Evolutionary conservation across 2,888 invertebrate genomes (phyloP), one percentile per base, ranked within the genome.

Genomic region (Chymomyza procnemis): DNA sequence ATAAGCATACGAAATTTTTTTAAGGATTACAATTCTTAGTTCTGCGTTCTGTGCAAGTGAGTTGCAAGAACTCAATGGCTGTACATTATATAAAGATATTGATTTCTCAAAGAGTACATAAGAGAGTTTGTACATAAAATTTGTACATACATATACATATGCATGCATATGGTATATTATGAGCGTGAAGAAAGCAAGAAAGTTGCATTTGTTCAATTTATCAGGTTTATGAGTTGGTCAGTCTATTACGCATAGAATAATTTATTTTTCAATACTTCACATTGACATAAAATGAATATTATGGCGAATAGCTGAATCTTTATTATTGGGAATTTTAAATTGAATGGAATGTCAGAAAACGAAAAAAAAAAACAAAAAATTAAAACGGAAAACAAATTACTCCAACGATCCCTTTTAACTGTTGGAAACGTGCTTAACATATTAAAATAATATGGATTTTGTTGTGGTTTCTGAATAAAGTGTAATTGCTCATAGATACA

Each of bases 361-460:
- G 12, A 9, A 12, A 1, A 12, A 41, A 41, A 9, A 1, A 12
- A 41, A 41, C 4, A 14, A 61, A 18, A 72, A 62, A 69, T n/a
- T n/a, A n/a, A n/a, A n/a, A n/a, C n/a, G n/a, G n/a, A 41, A 78
- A 77, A 75, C 71, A 78, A 78, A 78, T 78, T 73, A 71, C 63
- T 68, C 52, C 69, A 71, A 26, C 26, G 26, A 26, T 26, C 6
- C 26, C 4, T n/a, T 26, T 8, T 26, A 26, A 3, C 26, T 26
- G 26, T 65, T 71, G 26, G 26, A 58, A 62, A 80, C 79, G 81
- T 76, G 79, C 69, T 63, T 46, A 61, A 63, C 68, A 78, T 78
- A 74, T 66, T 76, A 77, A 76, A n/a, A 1, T 26, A 26, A 6
- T 26, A 26, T 26, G 26, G 26, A 26, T 8, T 47, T n/a, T 47